Evolutionary conservation across 2,113 vertebrate species (phyloP), one percentile per base, ranked within the genome.

Genomic region (Campylorhamphus procurvoides): DNA sequence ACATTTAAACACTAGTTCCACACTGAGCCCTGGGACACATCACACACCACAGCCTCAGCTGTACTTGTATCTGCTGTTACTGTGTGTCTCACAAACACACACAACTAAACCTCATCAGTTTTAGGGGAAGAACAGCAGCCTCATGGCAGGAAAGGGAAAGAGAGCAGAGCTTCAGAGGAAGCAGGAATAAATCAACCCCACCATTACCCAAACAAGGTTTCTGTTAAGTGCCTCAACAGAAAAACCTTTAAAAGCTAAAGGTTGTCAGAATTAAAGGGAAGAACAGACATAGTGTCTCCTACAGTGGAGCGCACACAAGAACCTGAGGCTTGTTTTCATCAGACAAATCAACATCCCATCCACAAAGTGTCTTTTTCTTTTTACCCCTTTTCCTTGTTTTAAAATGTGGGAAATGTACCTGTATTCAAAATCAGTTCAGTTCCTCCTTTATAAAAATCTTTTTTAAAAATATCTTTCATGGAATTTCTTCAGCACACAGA

Each of bases 81-180:
- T 0, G 0, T 2, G 6, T 1, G 18, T 14, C 28, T 23, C 58
- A 12, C 60, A 31, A 35, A 33, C 0, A 4, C 40, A 77, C 29
- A 35, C 7, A 18, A 3, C 1, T 1, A 27, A 59, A 18, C 1
- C 22, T 46, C 6, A 6, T 5, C 17, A 8, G 20, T 2, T 42
- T 8, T 3, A 53, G 3, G 3, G 31, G 13, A 33, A 44, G 47
- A 75, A 35, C 25, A 37, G 40, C 3, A 80, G 60, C 39, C 47
- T 50, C 28, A 1, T 0, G 2, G 5, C 50, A 50, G 42, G 46
- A 60, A 22, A 60, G 49, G 72, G 35, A 33, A 31, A 60, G 35
- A 56, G 17, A 37, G 29, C 6, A 72, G 35, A 25, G 25, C 68
- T 76, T 27, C 81, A 49, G 13, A 29, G n/a, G 42, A 35, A 62